Base-by-base conservation (phyloP, 2,113 vertebrate species). In the Dipodomys spectabilis region DNA sequence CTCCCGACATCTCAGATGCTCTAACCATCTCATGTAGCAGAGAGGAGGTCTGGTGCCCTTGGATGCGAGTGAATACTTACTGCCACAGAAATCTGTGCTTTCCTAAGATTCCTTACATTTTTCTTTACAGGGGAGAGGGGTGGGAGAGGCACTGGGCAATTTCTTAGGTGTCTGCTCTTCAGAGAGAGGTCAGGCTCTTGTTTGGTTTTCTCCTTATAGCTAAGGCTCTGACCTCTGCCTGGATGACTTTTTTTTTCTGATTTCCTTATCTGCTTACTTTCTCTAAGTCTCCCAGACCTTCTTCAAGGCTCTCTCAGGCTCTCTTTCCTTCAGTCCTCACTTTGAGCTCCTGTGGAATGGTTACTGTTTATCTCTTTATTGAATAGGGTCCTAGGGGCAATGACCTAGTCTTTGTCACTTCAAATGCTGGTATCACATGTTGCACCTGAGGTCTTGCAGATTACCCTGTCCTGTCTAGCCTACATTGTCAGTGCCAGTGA, bases 91-190 rank as follows among this genome's bases (percentile, higher is more conserved):
- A 86, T 57, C 87, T 68, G 13, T 57, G 71, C 87, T 16, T 39
- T 39, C 39, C 39, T 39, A 45, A 2, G 39, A n/a, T 84, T 68
- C 62, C 2, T 71, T 19, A 1, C 45, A 19, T 20, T 49, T 12
- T 7, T 9, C 6, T 67, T 5, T 53, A 53, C 49, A 53, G 12
- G 49, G 3, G 7, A 27, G 62, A 39, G 39, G 67, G 44, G 71
- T 86, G 30, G 23, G 57, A 60, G 35, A n/a, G 65, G 81, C 49
- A 74, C 32, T 27, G 72, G 73, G n/a, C 16, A 39, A 72, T 71
- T 49, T 86, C 80, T 81, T 53, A 86, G 74, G 49, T 77, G 57
- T 88, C 74, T 90, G 39, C 71, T 71, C 65, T 74, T 64, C 49
- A 77, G 79, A 65, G 86, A 83, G 16, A 72, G 11, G 20, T 22